Evolutionary conservation across 1,140 invertebrate species (phyloP), one percentile per base, ranked within the genome.

Genomic region (Oedothorax gibbosus): DNA sequence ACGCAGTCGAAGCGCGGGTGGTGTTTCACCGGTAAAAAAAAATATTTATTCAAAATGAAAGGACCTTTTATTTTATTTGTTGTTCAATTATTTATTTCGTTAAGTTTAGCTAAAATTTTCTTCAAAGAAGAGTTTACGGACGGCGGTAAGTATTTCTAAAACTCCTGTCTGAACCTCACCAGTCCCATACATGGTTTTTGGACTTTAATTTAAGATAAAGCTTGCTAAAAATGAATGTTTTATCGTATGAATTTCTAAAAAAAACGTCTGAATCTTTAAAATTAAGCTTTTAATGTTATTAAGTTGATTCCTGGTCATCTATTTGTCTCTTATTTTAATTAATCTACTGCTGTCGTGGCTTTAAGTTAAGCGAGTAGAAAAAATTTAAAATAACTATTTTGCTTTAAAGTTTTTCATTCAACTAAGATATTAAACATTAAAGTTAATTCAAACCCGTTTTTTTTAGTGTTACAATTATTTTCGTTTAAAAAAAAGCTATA

Each of bases 111-210:
- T 20, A 78, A 80, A 56, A 71, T 87, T 51, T 87, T 86, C 62
- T 87, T 87, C 49, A 86, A 75, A 77, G 87, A 87, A 86, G 85
- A 87, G 21, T 87, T 87, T 75, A 54, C 72, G 53, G 72, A 85
- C 9, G 21, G 56, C 50, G 82, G 78, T 57, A 57, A 75, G 72
- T 75, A 57, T 72, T 18, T 0, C 15, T 18, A 21, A 66, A 62
- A 6, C 2, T 18, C 57, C 3, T 62, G 12, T 62, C 57, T 62
- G 12, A 3, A 18, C 57, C 12, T 18, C 12, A 62, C 6, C 18
- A 2, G 6, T 2, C 18, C 3, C 57, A 3, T 2, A 66, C 10
- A 11, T 21, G 18, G 18, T 7, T 66, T 15, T 15, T 66, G 7
- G 10, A 66, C 10, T 15, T 14, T 69, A 50, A 9, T 21, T 69